A percentile compares a stretch with the other conserved stretches of the same genome.
phyloP scores from a whole-genome alignment of 2,797 vertebrate genomes.

The Schizopygopsis malacanthus region DNA sequence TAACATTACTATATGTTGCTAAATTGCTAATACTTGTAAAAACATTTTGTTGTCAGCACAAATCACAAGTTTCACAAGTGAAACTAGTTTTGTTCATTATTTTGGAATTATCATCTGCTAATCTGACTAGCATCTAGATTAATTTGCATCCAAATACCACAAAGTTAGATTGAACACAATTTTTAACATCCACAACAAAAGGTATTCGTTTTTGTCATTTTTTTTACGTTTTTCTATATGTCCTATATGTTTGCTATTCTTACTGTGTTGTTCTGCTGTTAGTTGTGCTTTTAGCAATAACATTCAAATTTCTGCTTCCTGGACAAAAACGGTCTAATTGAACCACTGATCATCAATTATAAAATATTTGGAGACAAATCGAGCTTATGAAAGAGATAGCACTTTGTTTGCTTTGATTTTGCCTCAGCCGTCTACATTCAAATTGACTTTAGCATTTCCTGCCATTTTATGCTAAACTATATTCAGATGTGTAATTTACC shows the following conservation, averaged over 20 bases:
- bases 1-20: not conserved
- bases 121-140: not conserved
- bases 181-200: not conserved
- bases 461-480: not conserved
- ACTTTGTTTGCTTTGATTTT: not conserved
- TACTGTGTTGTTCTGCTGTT: not conserved
- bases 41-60: not conserved
- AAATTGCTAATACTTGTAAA: not conserved
- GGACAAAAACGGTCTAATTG: not conserved
- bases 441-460: not conserved
- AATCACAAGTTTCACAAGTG: too few relatives aligned
- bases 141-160: not conserved
- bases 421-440: not conserved
- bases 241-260: not conserved
- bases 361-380: not conserved
- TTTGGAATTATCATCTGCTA: not conserved
- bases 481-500: not conserved
- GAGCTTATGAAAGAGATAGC: not conserved
- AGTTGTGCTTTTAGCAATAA: not conserved
- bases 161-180: not conserved
- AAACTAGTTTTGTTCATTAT: too few relatives aligned
- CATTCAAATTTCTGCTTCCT: not conserved
- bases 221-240: not conserved
- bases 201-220: too few relatives aligned
- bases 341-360: not conserved